Conservation (phyloP, 2,797 vertebrate genomes). For the Sphenodon punctatus region DNA sequence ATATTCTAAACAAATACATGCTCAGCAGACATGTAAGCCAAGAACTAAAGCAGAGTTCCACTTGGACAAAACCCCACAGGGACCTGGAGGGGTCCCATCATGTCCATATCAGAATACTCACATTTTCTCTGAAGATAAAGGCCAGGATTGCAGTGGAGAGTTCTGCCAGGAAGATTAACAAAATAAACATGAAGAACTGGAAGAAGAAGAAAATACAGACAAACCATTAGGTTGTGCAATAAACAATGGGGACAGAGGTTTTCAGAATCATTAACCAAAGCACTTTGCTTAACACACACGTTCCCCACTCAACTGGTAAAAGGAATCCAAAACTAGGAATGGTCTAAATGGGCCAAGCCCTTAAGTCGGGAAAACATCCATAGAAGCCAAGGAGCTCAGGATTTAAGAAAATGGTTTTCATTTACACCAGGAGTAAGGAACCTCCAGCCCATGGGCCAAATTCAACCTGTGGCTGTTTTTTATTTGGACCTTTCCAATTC, state of each 20-base stretch:
- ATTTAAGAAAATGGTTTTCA: too few relatives aligned
- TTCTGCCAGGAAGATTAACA: slow-evolving; percentile 93
- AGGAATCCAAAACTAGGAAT: not conserved
- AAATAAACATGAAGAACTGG: slow-evolving; percentile 94
- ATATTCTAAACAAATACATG: not conserved
- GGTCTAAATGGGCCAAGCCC: not conserved
- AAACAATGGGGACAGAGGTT: not conserved
- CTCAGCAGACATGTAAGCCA: not conserved
- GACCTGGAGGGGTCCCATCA: not conserved
- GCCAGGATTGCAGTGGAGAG: slow-evolving; percentile 91
- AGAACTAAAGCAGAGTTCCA: not conserved
- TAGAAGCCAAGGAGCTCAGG: not conserved
- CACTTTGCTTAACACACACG: not conserved
- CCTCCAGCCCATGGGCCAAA: too few relatives aligned
- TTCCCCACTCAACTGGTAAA: not conserved
- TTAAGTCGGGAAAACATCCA: not conserved
- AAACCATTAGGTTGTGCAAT: not conserved
- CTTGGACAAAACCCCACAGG: not conserved
- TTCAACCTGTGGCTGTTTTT: too few relatives aligned
- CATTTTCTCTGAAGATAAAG: slow-evolving; percentile 92
- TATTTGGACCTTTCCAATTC: too few relatives aligned
- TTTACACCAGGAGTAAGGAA: too few relatives aligned
- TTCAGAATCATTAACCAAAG: not conserved
- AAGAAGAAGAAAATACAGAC: slow-evolving; percentile 17
- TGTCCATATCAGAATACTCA: slow-evolving; percentile 70